Conservation (phyloP, 2,888 invertebrate genomes). For the Allacma fusca region DNA sequence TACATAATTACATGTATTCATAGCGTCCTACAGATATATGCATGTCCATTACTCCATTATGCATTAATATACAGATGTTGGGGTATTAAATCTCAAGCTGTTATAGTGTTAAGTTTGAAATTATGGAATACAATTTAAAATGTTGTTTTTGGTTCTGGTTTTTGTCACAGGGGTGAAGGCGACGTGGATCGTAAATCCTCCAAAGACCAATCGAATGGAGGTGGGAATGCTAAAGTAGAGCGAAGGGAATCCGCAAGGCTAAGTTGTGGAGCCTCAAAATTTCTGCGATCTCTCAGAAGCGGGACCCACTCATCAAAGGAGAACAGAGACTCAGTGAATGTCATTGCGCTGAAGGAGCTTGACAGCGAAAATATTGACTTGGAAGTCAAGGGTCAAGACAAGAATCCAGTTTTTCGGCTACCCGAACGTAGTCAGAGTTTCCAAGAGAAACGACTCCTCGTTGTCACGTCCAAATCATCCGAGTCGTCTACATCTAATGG, state of each 20-base stretch:
- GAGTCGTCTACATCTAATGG: constrained; percentile 30
- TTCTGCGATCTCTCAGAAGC: constrained; percentile 49
- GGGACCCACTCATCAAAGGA: constrained; percentile 32
- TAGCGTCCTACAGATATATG: too few relatives aligned
- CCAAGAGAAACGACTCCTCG: constrained; percentile 58
- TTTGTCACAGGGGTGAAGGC: constrained; percentile 39
- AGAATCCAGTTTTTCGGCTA: constrained; percentile 36
- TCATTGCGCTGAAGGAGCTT: constrained; percentile 58
- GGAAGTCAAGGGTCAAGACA: constrained; percentile 34
- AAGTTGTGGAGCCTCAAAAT: constrained; percentile 59
- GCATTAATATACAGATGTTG: too few relatives aligned
- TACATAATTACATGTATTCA: too few relatives aligned
- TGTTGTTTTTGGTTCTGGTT: constrained; percentile 11
- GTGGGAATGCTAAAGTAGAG: constrained; percentile 52
- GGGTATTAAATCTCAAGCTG: too few relatives aligned
- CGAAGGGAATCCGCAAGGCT: constrained; percentile 57
- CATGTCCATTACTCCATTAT: too few relatives aligned
- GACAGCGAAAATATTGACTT: constrained; percentile 51
- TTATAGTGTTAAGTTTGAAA: too few relatives aligned
- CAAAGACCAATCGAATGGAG: constrained; percentile 50
- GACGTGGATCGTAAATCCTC: constrained; percentile 33
- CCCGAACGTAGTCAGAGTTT: constrained; percentile 61
- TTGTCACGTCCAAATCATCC: constrained; percentile 55
- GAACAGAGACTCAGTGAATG: constrained; percentile 50
- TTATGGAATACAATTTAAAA: too few relatives aligned